Evolutionary conservation across 2,888 invertebrate species (phyloP).

Genomic region (Nematopogon swammerdamellus): DNA sequence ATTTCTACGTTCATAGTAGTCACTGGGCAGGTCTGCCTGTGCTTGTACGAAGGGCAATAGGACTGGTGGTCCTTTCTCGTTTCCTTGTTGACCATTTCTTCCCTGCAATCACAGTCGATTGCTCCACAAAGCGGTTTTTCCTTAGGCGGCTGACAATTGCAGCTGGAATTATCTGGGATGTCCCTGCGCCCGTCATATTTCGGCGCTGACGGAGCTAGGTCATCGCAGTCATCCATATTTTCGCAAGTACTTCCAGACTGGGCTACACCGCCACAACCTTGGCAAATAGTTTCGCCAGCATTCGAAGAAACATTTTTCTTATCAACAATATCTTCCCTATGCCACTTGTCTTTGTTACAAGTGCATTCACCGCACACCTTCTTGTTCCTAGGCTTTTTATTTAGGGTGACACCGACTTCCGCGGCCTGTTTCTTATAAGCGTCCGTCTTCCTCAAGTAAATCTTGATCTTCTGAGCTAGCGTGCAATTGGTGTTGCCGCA

Average conservation of each 20-base stretch:
- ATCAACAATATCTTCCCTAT: conserved; percentile 32
- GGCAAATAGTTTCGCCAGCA: conserved; percentile 17
- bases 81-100: conserved; percentile 22
- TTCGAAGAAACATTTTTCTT: conserved; percentile 9
- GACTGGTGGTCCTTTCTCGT: conserved; percentile 34
- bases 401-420: conserved; percentile 17
- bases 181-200: conserved; percentile 10
- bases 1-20: conserved; percentile 26
- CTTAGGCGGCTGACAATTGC: conserved; percentile 30
- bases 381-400: conserved; percentile 7
- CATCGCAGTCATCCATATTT: conserved; percentile 15
- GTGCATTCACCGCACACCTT: conserved; percentile 38
- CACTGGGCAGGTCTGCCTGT: conserved; percentile 36
- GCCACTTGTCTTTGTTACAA: conserved; percentile 41
- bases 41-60: conserved; percentile 38
- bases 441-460: conserved; percentile 35
- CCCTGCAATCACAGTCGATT: conserved; percentile 38
- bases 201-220: too few relatives aligned
- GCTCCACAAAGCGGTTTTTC: conserved; percentile 37
- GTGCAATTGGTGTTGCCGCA: conserved; percentile 43
- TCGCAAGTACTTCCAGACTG: conserved; percentile 29
- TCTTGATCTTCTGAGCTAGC: conserved; percentile 40
- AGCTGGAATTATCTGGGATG: conserved; percentile 26
- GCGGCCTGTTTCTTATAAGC: conserved; percentile 28
- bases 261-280: conserved; percentile 29